A percentile compares a stretch with the other conserved stretches of the same genome.
These are phyloP conservation scores for Caerostris darwini DNA, from an alignment of 1,140 invertebrate genomes.

Conservation along the genomic window DNA sequence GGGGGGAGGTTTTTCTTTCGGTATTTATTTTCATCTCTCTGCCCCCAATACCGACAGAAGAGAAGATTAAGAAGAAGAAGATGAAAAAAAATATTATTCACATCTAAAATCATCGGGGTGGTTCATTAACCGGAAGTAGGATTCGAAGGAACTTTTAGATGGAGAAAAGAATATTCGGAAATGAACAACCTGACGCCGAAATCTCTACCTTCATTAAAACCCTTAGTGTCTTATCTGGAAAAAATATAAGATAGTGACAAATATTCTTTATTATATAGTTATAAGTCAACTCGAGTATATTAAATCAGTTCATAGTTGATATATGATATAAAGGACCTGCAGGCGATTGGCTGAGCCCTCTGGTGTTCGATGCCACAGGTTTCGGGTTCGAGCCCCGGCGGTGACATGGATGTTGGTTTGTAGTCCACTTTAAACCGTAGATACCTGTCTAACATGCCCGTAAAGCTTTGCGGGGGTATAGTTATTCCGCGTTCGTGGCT, in stretches of 20 bases:
- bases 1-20: background rate
- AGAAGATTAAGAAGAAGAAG: background rate
- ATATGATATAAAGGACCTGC: too few relatives aligned
- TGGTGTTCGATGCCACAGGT: too few relatives aligned
- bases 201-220: background rate
- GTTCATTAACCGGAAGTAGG: conserved; percentile 2
- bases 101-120: background rate
- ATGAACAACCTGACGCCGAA: conserved; percentile 18
- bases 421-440: too few relatives aligned
- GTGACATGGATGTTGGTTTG: too few relatives aligned
- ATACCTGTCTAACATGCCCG: too few relatives aligned
- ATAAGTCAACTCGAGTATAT: too few relatives aligned
- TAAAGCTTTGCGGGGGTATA: too few relatives aligned
- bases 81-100: background rate
- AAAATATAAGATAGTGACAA: background rate
- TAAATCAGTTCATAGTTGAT: too few relatives aligned
- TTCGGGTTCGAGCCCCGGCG: too few relatives aligned
- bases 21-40: conserved; percentile 23
- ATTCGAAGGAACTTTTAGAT: background rate
- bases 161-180: background rate
- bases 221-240: background rate
- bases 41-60: background rate
- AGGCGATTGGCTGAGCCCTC: too few relatives aligned
- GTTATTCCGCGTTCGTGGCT: too few relatives aligned
- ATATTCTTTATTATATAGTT: too few relatives aligned